Conservation (phyloP, 1,140 invertebrate species). For the Polypedilum pembai region DNA sequence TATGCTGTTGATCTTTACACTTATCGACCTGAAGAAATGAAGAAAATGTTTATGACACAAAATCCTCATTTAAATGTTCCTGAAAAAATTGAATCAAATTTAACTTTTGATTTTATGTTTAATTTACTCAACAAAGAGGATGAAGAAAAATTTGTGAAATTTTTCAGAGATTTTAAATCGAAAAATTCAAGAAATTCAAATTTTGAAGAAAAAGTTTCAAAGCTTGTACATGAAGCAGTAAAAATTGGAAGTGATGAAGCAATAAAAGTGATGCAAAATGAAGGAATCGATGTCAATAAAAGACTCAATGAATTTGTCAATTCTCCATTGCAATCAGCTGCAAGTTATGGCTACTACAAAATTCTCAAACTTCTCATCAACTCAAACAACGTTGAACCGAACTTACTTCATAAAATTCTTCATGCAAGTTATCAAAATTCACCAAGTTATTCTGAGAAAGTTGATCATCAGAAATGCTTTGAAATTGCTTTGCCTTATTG, state of each 20-base stretch:
- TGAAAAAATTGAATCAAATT: not conserved
- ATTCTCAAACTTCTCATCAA: conserved; percentile 51
- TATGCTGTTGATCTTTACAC: not conserved
- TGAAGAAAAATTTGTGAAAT: not conserved
- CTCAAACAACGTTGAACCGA: conserved; percentile 49
- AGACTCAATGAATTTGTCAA: not conserved
- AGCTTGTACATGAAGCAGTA: not conserved
- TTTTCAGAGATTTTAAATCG: not conserved
- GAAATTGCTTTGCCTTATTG: conserved; percentile 47
- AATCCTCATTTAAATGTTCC: not conserved
- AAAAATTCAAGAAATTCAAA: not conserved
- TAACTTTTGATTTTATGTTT: not conserved
- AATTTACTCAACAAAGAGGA: not conserved
- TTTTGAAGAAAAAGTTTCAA: not conserved
- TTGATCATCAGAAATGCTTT: conserved; percentile 49
- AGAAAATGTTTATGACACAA: not conserved
- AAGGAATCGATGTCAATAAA: conserved; percentile 5
- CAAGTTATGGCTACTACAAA: conserved; percentile 51
- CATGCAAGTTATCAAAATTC: conserved; percentile 29
- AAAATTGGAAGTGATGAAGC: not conserved
- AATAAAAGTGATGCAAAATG: not conserved
- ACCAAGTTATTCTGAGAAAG: conserved; percentile 31
- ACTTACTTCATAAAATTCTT: conserved; percentile 41
- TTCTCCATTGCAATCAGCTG: conserved; percentile 41
- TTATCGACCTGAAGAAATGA: not conserved